A percentile compares a stretch with the other conserved stretches of the same genome.
Conservation (phyloP, 1,140 invertebrate species). For the Maniola jurtina region DNA sequence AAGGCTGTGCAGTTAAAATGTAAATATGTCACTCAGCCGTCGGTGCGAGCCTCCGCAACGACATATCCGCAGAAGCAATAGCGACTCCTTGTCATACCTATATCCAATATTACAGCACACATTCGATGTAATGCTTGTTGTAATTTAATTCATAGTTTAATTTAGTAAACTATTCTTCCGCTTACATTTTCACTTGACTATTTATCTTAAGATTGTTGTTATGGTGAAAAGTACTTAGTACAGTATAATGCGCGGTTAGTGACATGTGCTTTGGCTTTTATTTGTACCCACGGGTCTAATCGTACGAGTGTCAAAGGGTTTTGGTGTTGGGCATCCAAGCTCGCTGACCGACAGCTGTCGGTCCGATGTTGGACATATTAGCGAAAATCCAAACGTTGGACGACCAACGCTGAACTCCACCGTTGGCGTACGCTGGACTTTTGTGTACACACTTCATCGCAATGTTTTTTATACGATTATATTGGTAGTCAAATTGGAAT, state of each 20-base stretch:
- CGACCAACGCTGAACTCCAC: no score
- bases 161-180: slow-evolving; percentile 22
- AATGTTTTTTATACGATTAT: neutral
- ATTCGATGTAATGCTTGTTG: neutral
- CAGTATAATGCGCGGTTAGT: no score
- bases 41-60: neutral
- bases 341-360: no score
- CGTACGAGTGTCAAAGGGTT: no score
- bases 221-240: slow-evolving; percentile 16
- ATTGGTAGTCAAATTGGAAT: neutral
- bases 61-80: slow-evolving; percentile 24
- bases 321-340: no score
- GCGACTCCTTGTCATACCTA: slow-evolving; percentile 9
- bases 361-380: no score
- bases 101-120: slow-evolving; percentile 13
- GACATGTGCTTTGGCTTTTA: neutral
- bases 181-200: neutral
- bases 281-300: neutral
- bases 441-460: no score
- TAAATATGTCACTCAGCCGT: no score
- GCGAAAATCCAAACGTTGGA: no score
- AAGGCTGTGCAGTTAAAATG: no score
- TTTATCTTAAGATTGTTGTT: neutral
- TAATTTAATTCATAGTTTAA: slow-evolving; percentile 21
- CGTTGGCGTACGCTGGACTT: no score